A percentile compares a stretch with the other conserved stretches of the same genome.
These are phyloP conservation scores for Dryocosmus kuriphilus DNA, from an alignment of 2,888 invertebrate species.

Conservation along the genomic window DNA sequence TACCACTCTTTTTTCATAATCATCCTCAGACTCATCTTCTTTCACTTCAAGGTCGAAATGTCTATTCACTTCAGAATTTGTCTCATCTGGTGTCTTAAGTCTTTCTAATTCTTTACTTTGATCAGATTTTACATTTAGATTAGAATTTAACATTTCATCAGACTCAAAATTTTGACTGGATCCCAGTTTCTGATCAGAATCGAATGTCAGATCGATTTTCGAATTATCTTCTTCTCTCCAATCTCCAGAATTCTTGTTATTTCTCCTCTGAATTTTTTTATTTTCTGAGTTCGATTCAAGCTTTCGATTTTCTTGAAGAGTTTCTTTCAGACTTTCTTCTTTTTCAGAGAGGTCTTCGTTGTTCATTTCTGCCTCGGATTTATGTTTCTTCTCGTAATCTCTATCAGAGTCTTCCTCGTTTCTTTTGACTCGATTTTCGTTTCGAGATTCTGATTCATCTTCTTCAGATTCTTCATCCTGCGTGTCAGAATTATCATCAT, in stretches of 20 bases:
- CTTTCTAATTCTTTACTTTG: not conserved
- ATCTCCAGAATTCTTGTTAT: not conserved
- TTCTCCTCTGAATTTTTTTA: not conserved
- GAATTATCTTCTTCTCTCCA: not conserved
- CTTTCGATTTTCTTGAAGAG: no score
- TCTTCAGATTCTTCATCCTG: not conserved
- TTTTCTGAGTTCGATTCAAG: slow-evolving; percentile 19
- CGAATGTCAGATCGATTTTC: not conserved
- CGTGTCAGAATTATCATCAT: not conserved
- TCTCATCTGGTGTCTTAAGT: not conserved
- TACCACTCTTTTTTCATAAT: slow-evolving; percentile 69
- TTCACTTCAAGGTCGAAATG: slow-evolving; percentile 27
- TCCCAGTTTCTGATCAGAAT: not conserved
- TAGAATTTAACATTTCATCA: not conserved
- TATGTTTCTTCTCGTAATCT: slow-evolving; percentile 51
- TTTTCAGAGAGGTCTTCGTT: not conserved
- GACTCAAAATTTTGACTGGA: not conserved
- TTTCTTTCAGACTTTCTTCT: not conserved
- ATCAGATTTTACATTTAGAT: not conserved
- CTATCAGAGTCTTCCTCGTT: slow-evolving; percentile 46
- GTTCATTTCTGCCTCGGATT: not conserved
- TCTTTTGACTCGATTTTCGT: slow-evolving; percentile 57
- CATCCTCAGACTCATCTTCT: slow-evolving; percentile 47
- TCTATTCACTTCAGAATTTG: not conserved
- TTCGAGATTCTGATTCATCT: slow-evolving; percentile 26